Evolutionary conservation across 1,140 invertebrate genomes (phyloP).

Genomic region (Hycleus cichorii): DNA sequence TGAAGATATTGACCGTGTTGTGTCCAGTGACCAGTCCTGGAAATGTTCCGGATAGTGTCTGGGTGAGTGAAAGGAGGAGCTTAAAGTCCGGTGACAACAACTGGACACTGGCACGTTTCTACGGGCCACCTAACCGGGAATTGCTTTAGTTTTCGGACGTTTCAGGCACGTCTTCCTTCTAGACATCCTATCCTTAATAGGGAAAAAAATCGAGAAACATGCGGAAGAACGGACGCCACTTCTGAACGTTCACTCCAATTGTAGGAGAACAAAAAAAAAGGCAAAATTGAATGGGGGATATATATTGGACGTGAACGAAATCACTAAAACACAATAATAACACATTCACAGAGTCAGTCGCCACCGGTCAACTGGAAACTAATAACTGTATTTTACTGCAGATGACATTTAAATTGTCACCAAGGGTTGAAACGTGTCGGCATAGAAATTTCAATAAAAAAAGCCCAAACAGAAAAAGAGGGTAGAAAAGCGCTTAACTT

Average conservation of each 20-base stretch:
- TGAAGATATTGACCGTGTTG: constrained; percentile 31
- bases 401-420: not conserved
- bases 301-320: constrained; percentile 19
- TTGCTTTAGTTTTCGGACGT: constrained; percentile 10
- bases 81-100: constrained; percentile 25
- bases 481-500: not conserved
- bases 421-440: no score
- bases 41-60: constrained; percentile 16
- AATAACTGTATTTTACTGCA: constrained; percentile 19
- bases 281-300: not conserved
- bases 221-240: not conserved
- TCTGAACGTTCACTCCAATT: not conserved
- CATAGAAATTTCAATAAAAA: constrained; percentile 1
- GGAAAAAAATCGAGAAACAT: no score
- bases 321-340: constrained; percentile 24
- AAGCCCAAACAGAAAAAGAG: not conserved
- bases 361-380: constrained; percentile 27
- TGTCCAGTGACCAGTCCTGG: constrained; percentile 26
- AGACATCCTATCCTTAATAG: not conserved
- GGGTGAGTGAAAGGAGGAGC: constrained; percentile 8
- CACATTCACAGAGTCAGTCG: constrained; percentile 26
- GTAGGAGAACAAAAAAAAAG: not conserved
- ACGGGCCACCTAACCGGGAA: constrained; percentile 21
- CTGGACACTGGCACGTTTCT: constrained; percentile 27
- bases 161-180: constrained; percentile 4